Base-by-base conservation (phyloP, 1,140 invertebrate species). In the Drosophila erecta region DNA sequence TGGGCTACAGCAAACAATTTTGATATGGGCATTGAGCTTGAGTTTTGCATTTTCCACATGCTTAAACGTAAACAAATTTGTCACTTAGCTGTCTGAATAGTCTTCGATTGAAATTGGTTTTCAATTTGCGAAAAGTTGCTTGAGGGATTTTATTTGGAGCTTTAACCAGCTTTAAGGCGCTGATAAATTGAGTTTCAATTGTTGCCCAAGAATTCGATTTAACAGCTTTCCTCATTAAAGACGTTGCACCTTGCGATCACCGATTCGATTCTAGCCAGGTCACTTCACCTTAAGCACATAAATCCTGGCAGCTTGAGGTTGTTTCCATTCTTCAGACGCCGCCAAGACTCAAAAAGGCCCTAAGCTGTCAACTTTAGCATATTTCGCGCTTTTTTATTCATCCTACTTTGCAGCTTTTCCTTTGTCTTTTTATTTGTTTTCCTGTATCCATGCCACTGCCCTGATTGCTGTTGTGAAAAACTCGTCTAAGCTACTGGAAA, bases 401-500 rank as follows among this genome's bases (percentile, higher is more conserved):
- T 43, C n/a, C 27, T 58, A 30, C 60, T 76, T 67, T 43, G 37
- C 41, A 40, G 35, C 14, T 22, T 75, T 58, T 50, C 56, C 22
- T 56, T 43, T 33, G 47, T 64, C 50, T 44, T 54, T 61, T 46
- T 77, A 69, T 77, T 81, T 85, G 62, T 47, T 86, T 85, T 51
- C 56, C 51, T 20, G 50, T 50, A 27, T 65, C 51, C 37, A 20
- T 46, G 64, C 56, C 59, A 46, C n/a, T 43, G 22, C 33, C 14
- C 24, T 61, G 58, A 44, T 61, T 83, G 20, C 60, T 70, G 41
- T 38, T 55, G 35, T 17, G 58, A 41, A 73, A 47, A 43, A 38
- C 75, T 64, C 58, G 61, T 56, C 79, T 79, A 84, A 76, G 77
- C 80, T 75, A 64, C 43, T 76, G 66, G 71, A 75, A 76, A 76